Evolutionary conservation across 92 coral and sea anemone genomes (phyloP), one percentile per base, ranked within the genome.

Genomic region (Pocillopora grandis): DNA sequence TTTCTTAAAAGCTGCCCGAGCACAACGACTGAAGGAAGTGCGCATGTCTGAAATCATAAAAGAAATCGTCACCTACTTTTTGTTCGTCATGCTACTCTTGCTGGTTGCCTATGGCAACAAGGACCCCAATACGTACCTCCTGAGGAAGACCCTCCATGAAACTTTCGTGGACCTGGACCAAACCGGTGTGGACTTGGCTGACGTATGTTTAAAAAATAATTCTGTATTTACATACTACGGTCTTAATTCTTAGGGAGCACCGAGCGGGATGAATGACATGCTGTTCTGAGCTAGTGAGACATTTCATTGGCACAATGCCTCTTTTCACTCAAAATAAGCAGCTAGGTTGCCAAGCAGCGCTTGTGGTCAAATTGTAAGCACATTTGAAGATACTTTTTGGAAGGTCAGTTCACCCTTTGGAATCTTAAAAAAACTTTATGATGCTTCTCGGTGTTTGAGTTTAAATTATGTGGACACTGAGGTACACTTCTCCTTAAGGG

Each of bases 31-130:
- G 80, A 95, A 95, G 80, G 98, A 93, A 79, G 89, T 95, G 60
- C 88, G 83, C 58, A 95, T 93, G 98, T 77, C 86, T 6, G 87
- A 73, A 7, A 94, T 89, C 80, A 58, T 95, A 66, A 91, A 91
- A 79, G 98, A 95, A 71, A 90, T 95, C 20, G 20, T 81, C 20
- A 83, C 98, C 21, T 95, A 91, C 85, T 93, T 95, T 66, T 3
- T 93, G 31, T 95, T 95, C 83, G 70, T 90, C 31, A 72, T 84
- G n/a, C 76, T 93, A 12, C 91, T 95, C 13, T 58, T 95, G 58
- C 71, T 88, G 62, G 95, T 91, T 74, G 94, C 98, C 76, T 92
- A 93, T 81, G 95, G 94, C 87, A 94, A 95, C 91, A 88, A 92
- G 58, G 98, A 95, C 63, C 87, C 95, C 48, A 83, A 91, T 55